Conservation (phyloP, 2,888 invertebrate species). For the Mayetiola destructor region DNA sequence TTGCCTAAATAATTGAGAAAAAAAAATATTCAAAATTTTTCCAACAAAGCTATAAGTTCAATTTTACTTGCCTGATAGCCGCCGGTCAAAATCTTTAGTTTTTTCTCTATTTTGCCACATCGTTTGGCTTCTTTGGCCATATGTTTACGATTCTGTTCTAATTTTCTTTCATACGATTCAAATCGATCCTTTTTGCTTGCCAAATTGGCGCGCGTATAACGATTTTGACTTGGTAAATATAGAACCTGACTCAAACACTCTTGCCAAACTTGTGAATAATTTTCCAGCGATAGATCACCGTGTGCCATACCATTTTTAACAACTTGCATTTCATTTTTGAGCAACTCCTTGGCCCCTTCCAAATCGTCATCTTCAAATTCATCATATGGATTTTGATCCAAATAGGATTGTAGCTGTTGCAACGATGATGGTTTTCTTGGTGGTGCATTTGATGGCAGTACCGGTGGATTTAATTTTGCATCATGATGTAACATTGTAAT, state of each 20-base stretch:
- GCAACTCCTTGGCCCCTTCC: slow-evolving; percentile 45
- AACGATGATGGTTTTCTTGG: slow-evolving; percentile 25
- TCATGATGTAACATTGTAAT: slow-evolving; percentile 88
- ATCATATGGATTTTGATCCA: slow-evolving; percentile 77
- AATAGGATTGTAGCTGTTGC: slow-evolving; percentile 57
- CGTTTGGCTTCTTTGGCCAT: slow-evolving; percentile 96
- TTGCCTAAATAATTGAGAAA: slow-evolving; percentile 29
- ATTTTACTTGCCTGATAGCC: slow-evolving; percentile 51
- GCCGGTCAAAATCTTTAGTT: slow-evolving; percentile 85
- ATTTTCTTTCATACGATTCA: slow-evolving; percentile 79
- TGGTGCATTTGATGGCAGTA: slow-evolving; percentile 24
- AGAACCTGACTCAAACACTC: slow-evolving; percentile 88
- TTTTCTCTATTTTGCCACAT: slow-evolving; percentile 96
- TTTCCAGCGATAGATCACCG: slow-evolving; percentile 81
- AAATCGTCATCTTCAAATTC: slow-evolving; percentile 54
- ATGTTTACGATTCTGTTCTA: slow-evolving; percentile 86
- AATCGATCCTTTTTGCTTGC: slow-evolving; percentile 92
- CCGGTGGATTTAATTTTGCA: slow-evolving; percentile 59
- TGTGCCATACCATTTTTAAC: slow-evolving; percentile 92
- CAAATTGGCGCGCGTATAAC: slow-evolving; percentile 86
- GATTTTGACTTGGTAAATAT: slow-evolving; percentile 79
- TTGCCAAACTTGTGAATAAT: slow-evolving; percentile 92
- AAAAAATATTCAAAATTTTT: background rate
- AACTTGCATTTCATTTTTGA: slow-evolving; percentile 72
- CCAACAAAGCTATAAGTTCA: background rate